Base-by-base conservation (phyloP, 2,797 vertebrate genomes). In the Orestias chungarensis region DNA sequence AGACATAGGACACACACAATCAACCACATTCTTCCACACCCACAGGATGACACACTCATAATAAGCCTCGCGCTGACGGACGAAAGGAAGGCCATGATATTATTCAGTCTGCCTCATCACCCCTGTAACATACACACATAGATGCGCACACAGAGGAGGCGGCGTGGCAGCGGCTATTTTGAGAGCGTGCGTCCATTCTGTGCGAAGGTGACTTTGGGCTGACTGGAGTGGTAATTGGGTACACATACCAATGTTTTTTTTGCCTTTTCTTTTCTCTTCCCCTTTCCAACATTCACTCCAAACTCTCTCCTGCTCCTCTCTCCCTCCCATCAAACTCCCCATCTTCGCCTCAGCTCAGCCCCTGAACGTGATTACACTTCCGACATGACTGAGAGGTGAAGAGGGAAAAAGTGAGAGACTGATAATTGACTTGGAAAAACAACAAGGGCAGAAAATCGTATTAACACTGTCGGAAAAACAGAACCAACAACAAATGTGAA, bases 141-240 rank as follows among this genome's bases (percentile, higher is more conserved):
- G 29, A 25, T 46, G 47, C 43, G 42, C 47, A 69, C 71, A 75
- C 29, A 71, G 74, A 85, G 76, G 79, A 85, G 88, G 83, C 64
- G 55, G 87, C 84, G 83, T 91, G 86, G 82, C 89, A 85, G 90
- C 71, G 89, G 88, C 90, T 91, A 92, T 92, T 93, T 92, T 90
- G 76, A 91, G 92, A 85, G 82, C 23, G 81, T 85, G 91, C 76
- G 85, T 89, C 89, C 84, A 85, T 92, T 92, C 88, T 86, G 67
- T 86, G 75, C 80, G 86, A 93, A 95, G 93, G 93, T 94, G 94
- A 94, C 93, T 94, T 94, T 93, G 93, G 89, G 89, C 90, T 87
- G 87, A 88, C 85, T 89, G 84, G 91, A 92, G 85, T 91, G 88
- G 92, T 94, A 94, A 94, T 94, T 94, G 92, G 92, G 92, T 93